Base-by-base conservation (phyloP, 2,888 invertebrate species). In the Dascillus cervinus region DNA sequence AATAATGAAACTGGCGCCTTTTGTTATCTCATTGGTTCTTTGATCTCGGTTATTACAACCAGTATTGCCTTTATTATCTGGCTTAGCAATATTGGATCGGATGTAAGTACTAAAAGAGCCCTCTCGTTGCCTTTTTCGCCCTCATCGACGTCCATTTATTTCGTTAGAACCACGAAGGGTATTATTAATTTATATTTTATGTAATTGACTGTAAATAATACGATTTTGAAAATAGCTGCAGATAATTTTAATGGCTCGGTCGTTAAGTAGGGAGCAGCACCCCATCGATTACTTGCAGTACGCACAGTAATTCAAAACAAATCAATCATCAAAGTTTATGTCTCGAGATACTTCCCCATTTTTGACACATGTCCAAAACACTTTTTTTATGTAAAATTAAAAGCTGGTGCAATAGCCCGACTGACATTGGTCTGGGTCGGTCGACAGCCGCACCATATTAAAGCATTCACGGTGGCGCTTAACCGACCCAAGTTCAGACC, bases 341-440 rank as follows among this genome's bases (percentile, higher is more conserved):
- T n/a, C n/a, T n/a, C n/a, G n/a, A n/a, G n/a, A n/a, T n/a, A n/a
- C n/a, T n/a, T n/a, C 14, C 17, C 22, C 22, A 23, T 24, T 26
- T 27, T 29, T 36, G 36, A 36, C 30, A 22, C 20, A 14, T 14
- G 13, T 22, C 36, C 36, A 36, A 32, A 29, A 33, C 29, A 29
- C 34, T 30, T 34, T 38, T 33, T 38, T 22, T 28, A 27, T 14
- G 30, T 24, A 27, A 38, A 37, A 33, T 33, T 27, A 30, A 34
- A 32, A 31, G 29, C 24, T 28, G 22, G 38, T 38, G 38, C 38
- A 38, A 38, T 35, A 39, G 39, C 39, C 34, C 33, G 22, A 15
- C 31, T 36, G 39, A 39, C 39, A 39, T 39, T 39, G 36, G 39
- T 32, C 31, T 32, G 32, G 39, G 32, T 37, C 39, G 32, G 36